These are phyloP conservation scores for Cephalotes varians DNA, from an alignment of 2,888 invertebrate genomes.

Conservation along the genomic window DNA sequence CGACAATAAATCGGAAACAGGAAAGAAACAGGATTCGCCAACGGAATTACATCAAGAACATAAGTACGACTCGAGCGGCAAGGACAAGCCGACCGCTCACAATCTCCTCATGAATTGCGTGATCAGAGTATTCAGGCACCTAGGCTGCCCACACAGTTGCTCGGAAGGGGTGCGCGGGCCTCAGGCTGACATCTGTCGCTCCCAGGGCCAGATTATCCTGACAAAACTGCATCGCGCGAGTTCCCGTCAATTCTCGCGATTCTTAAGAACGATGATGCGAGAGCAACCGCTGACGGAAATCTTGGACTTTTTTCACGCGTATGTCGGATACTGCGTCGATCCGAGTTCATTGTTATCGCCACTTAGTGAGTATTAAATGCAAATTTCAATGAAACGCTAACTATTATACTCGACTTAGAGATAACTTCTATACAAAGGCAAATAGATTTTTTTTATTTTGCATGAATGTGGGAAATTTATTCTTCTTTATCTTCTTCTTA, in stretches of 20 bases:
- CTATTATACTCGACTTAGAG: not conserved
- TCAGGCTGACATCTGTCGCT: constrained; percentile 95
- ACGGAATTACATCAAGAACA: constrained; percentile 69
- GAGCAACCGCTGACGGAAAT: constrained; percentile 93
- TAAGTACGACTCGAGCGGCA: constrained; percentile 63
- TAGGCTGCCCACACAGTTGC: constrained; percentile 98
- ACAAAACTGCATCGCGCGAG: constrained; percentile 91
- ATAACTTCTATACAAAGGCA: not conserved
- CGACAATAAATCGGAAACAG: constrained; percentile 72
- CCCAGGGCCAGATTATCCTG: constrained; percentile 93
- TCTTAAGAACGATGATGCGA: constrained; percentile 91
- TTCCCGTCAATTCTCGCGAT: constrained; percentile 89
- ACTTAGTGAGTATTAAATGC: constrained; percentile 90
- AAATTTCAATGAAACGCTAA: not conserved
- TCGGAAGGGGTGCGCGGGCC: constrained; percentile 92
- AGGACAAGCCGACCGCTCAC: constrained; percentile 87
- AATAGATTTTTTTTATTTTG: not conserved
- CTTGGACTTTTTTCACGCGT: constrained; percentile 97
- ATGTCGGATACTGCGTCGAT: constrained; percentile 98
- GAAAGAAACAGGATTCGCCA: constrained; percentile 77
- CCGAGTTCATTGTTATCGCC: constrained; percentile 94
- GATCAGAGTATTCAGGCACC: constrained; percentile 92
- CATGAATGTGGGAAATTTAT: not conserved
- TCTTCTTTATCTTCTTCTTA: constrained; percentile 80
- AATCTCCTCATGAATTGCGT: constrained; percentile 91